Percentiles rank a stretch among this genome's conserved stretches.
phyloP scores from a whole-genome alignment of 1,140 invertebrate genomes.

The Radopholus similis region DNA sequence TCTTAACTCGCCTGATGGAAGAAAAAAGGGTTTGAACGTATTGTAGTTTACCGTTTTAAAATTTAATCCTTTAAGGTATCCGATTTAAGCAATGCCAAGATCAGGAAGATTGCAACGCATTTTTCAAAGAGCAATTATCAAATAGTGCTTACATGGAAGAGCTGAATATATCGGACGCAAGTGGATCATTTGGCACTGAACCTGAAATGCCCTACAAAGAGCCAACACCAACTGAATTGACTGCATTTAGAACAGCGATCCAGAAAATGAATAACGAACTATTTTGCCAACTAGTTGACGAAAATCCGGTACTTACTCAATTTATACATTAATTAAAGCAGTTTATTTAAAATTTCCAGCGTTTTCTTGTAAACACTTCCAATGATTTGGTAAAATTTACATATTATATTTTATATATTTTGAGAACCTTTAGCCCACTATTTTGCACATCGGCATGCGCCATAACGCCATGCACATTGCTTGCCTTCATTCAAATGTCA shows the following conservation, averaged over 20 bases:
- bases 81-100: conserved; percentile 15
- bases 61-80: conserved; percentile 3
- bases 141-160: conserved; percentile 4
- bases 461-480: conserved; percentile 12
- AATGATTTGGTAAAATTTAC: conserved; percentile 10
- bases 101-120: not conserved
- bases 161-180: not conserved
- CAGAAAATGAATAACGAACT: not conserved
- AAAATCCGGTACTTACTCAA: too few species aligned
- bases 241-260: conserved; percentile 5
- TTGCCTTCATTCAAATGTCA: conserved; percentile 5
- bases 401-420: not conserved
- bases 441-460: conserved; percentile 9
- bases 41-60: not conserved
- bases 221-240: not conserved
- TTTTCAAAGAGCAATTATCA: conserved; percentile 13
- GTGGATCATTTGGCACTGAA: not conserved
- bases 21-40: conserved; percentile 2
- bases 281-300: not conserved
- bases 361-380: conserved; percentile 18
- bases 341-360: too few species aligned
- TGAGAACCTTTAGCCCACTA: conserved; percentile 2
- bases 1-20: conserved; percentile 11
- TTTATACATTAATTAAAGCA: too few species aligned
- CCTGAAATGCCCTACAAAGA: conserved; percentile 14